phyloP scores from a whole-genome alignment of 2,888 invertebrate genomes.

The Hirtodrosophila trivittata region DNA sequence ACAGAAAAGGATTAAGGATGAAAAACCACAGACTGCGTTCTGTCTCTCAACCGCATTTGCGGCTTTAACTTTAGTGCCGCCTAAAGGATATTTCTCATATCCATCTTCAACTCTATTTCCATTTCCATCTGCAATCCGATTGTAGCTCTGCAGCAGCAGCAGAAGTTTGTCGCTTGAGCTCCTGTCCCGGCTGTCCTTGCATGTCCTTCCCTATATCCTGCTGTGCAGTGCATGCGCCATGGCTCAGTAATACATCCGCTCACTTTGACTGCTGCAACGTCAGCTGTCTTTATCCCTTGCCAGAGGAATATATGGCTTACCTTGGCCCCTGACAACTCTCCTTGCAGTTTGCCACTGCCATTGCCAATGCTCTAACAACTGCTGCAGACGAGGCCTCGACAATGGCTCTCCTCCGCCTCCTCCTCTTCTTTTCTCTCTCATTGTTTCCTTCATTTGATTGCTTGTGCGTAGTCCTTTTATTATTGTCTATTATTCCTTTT shows the following conservation, averaged over 20 bases:
- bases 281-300: constrained; percentile 34
- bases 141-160: constrained; percentile 10
- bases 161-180: constrained; percentile 19
- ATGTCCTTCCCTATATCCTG: not conserved
- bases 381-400: not conserved
- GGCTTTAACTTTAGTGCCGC: constrained; percentile 1
- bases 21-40: constrained; percentile 3
- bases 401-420: constrained; percentile 1
- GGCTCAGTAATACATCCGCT: constrained; percentile 36
- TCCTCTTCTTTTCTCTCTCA: not conserved
- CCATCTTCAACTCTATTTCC: no score
- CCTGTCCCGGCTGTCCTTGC: constrained; percentile 31
- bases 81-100: not conserved
- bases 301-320: constrained; percentile 36
- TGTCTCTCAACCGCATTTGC: constrained; percentile 9
- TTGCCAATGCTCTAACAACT: constrained; percentile 19
- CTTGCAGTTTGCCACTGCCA: constrained; percentile 19
- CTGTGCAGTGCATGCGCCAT: constrained; percentile 13
- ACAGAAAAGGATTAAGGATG: constrained; percentile 48
- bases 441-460: constrained; percentile 16
- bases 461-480: constrained; percentile 21
- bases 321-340: constrained; percentile 33
- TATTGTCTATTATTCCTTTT: constrained; percentile 8
- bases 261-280: constrained; percentile 35
- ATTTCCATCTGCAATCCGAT: constrained; percentile 27